Evolutionary conservation across 2,797 vertebrate species (phyloP).

Genomic region (Hippocampus kuda): DNA sequence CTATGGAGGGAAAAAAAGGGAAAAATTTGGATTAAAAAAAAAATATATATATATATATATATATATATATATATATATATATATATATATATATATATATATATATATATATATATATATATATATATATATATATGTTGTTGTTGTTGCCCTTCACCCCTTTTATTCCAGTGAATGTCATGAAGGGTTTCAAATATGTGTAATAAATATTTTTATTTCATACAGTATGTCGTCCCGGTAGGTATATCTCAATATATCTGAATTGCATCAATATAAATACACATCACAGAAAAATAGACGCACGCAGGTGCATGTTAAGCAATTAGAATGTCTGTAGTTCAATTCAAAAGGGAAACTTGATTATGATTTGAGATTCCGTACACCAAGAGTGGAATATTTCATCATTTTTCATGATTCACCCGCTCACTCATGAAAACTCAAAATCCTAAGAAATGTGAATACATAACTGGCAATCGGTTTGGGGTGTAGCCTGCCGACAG

Average conservation of each 20-base stretch:
- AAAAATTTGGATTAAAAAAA: conserved; percentile 16
- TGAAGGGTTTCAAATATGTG: not conserved
- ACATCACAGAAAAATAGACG: too few species aligned
- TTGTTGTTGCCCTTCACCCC: not conserved
- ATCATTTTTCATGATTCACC: too few species aligned
- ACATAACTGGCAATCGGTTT: not conserved
- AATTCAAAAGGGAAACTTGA: too few species aligned
- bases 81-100: not conserved
- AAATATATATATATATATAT: not conserved
- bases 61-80: too few species aligned
- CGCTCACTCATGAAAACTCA: not conserved
- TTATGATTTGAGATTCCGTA: too few species aligned
- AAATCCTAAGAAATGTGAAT: not conserved
- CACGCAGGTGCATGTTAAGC: too few species aligned
- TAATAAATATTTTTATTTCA: not conserved
- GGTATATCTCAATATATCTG: too few species aligned
- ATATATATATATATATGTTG: too few species aligned
- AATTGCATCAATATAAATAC: too few species aligned
- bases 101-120: too few species aligned
- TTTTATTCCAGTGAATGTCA: not conserved
- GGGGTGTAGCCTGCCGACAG: not conserved
- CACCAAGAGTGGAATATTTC: too few species aligned
- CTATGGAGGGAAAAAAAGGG: conserved; percentile 24
- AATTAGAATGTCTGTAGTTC: too few species aligned
- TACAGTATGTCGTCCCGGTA: not conserved